Evolutionary conservation across 2,888 invertebrate genomes (phyloP), one percentile per base, ranked within the genome.

Genomic region (Macroteleia sp.): DNA sequence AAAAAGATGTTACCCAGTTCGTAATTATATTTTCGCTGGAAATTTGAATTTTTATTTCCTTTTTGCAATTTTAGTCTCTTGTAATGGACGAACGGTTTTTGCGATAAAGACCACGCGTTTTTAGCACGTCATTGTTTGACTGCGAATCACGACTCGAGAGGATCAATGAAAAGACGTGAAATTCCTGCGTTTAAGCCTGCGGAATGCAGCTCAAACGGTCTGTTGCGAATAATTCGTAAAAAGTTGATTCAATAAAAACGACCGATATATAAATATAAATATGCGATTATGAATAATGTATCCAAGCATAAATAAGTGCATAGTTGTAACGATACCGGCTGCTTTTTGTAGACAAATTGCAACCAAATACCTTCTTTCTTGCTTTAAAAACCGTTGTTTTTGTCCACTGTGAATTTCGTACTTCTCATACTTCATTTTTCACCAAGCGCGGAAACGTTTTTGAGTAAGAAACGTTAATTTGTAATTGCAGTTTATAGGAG

Each of bases 371-470:
- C 48, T 25, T 30, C 30, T 16, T 59, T 52, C 20, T 5, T 3
- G 42, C 41, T 56, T 69, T 34, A 41, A 59, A 69, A 50, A 50
- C 0, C 3, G 16, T 1, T 34, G 52, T 70, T 80, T 70, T 77
- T 81, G 81, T 81, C 80, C 75, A 76, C 69, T 54, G 16, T 16
- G 17, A 39, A 48, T 39, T 48, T 25, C 48, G 22, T 39, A 48
- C 22, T 48, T 48, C 48, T 48, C 48, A 17, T 46, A 61, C 61
- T 46, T 48, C 61, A 59, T 59, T 39, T 41, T 69, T 69, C 56
- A 48, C 30, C 3, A 5, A 8, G 17, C n/a, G n/a, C 39, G 50
- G 57, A 50, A 50, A 30, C 50, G 69, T 20, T 54, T 42, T 22
- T 3, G 28, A 5, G 25, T 17, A 54, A 16, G 17, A 16, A 48